Conservation (phyloP, 2,113 vertebrate genomes). For the Pomatostomus ruficeps region DNA sequence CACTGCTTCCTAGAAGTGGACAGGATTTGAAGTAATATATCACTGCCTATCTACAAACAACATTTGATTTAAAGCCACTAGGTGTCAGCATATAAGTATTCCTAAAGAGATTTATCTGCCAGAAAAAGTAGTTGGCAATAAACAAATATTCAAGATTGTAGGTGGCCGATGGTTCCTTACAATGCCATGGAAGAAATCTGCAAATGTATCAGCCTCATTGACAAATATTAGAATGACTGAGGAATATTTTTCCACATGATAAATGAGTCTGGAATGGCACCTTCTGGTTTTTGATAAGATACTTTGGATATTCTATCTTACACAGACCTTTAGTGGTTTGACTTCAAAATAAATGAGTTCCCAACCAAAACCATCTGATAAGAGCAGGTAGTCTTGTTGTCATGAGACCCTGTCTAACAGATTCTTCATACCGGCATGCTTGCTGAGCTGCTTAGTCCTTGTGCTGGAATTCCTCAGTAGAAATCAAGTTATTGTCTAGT, state of each 20-base stretch:
- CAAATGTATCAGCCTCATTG: neutral
- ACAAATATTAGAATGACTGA: neutral
- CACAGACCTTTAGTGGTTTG: neutral
- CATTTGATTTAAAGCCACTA: conserved; percentile 36
- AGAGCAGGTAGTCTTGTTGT: neutral
- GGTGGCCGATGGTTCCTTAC: neutral
- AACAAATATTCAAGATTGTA: neutral
- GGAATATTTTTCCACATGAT: neutral
- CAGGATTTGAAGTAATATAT: neutral
- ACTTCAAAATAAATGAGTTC: neutral
- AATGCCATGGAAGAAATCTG: neutral
- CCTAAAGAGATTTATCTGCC: neutral
- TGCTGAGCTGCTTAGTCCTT: neutral
- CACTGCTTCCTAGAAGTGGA: neutral
- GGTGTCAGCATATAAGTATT: conserved; percentile 57
- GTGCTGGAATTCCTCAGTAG: neutral
- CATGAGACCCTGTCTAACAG: neutral
- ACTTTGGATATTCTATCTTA: neutral
- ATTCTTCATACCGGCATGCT: neutral
- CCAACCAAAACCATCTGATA: neutral
- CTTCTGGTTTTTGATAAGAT: neutral
- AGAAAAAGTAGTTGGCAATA: neutral
- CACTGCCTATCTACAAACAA: neutral
- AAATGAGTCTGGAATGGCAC: neutral
- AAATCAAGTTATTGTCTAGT: neutral